A percentile compares a stretch with the other conserved stretches of the same genome.
Evolutionary conservation across 2,888 invertebrate genomes (phyloP).

Genomic region (Pherbina coryleti): DNA sequence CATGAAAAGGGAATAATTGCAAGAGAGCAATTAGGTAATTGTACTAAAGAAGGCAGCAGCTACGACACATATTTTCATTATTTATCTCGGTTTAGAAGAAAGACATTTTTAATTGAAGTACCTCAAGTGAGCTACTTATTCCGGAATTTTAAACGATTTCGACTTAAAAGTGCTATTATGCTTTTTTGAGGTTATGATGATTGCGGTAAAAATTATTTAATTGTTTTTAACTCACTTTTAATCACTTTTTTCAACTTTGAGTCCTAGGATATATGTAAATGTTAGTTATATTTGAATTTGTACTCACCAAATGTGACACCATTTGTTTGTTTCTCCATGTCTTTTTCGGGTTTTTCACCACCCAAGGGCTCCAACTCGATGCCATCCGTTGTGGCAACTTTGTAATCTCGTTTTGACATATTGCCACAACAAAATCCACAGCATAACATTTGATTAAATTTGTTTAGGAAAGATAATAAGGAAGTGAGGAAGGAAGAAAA

Average conservation of each 20-base stretch:
- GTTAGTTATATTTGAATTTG: not conserved
- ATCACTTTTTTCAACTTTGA: not conserved
- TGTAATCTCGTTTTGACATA: conserved; percentile 69
- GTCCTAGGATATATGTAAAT: no score
- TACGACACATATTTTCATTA: not conserved
- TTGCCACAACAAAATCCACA: conserved; percentile 68
- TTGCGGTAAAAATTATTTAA: not conserved
- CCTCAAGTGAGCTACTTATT: not conserved
- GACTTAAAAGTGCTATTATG: not conserved
- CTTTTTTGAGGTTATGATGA: not conserved
- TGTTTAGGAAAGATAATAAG: not conserved
- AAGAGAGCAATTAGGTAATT: conserved; percentile 64
- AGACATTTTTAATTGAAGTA: not conserved
- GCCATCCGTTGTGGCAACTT: conserved; percentile 68
- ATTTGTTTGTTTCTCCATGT: conserved; percentile 64
- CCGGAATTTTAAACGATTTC: conserved; percentile 19
- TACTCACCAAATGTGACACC: conserved; percentile 68
- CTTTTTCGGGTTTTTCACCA: conserved; percentile 66
- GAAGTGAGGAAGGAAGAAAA: conserved; percentile 9
- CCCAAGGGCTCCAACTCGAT: conserved; percentile 68
- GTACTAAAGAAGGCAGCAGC: conserved; percentile 26
- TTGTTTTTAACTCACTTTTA: not conserved
- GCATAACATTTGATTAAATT: conserved; percentile 68
- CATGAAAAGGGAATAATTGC: conserved; percentile 50
- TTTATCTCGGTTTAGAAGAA: not conserved